Conservation (phyloP, 35 echinoderm and acorn worm genomes). For the Apostichopus californicus region DNA sequence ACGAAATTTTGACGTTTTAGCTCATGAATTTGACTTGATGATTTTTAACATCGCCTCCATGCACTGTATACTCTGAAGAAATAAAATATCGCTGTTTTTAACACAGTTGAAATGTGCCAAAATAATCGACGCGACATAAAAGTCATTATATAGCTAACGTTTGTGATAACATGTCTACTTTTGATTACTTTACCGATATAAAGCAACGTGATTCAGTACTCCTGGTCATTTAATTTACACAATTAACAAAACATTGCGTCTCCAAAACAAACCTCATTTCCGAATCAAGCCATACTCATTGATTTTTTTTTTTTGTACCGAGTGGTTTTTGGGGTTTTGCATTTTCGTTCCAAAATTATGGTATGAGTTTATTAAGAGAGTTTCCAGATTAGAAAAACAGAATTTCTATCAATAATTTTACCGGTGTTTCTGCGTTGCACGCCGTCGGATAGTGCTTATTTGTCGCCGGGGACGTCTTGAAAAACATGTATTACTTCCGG, state of each 20-base stretch:
- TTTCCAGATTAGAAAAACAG: neutral
- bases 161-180: neutral
- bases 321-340: no score
- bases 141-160: neutral
- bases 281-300: neutral
- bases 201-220: neutral
- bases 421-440: neutral
- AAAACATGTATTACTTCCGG: neutral
- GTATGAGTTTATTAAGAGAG: neutral
- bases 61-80: no score
- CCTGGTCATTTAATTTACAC: neutral
- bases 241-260: neutral
- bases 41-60: no score
- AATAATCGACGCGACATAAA: neutral
- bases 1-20: no score
- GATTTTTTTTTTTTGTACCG: neutral
- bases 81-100: no score
- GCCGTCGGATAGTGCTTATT: neutral
- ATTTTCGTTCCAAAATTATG: neutral
- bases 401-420: neutral
- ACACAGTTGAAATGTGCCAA: no score
- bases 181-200: neutral
- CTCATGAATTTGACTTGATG: no score
- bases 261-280: neutral
- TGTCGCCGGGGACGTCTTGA: neutral